phyloP scores from a whole-genome alignment of 2,113 vertebrate species.

The Ellobius talpinus region DNA sequence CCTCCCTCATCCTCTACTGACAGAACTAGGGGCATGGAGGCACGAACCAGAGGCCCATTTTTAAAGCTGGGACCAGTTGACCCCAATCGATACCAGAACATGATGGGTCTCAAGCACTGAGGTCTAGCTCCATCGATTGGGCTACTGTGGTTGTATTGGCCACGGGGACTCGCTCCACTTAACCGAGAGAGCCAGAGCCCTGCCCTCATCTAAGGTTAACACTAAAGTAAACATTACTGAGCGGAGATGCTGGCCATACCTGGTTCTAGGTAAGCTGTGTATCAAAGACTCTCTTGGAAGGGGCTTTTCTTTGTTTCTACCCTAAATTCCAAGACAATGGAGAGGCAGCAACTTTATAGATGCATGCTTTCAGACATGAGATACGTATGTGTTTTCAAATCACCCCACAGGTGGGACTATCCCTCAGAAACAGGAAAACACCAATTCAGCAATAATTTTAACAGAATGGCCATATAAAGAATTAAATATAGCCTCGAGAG shows the following conservation, averaged over 20 bases:
- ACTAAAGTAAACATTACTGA: background rate
- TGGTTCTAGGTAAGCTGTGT: background rate
- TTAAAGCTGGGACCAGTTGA: background rate
- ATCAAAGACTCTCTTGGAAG: background rate
- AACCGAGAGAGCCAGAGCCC: background rate
- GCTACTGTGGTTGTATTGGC: background rate
- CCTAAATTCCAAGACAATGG: conserved; percentile 28
- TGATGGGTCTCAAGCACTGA: background rate
- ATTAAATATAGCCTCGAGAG: conserved; percentile 62
- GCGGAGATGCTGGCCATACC: background rate
- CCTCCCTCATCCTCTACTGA: conserved; percentile 48
- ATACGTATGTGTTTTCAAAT: background rate
- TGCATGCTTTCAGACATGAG: background rate
- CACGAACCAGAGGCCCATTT: background rate
- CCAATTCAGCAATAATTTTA: conserved; percentile 55
- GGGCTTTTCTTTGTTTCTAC: conserved; percentile 37
- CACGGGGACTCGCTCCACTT: background rate
- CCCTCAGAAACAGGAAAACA: conserved; percentile 38
- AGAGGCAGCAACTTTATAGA: conserved; percentile 13
- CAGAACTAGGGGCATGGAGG: conserved; percentile 9
- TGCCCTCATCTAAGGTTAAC: background rate
- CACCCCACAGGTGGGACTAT: background rate
- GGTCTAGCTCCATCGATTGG: background rate
- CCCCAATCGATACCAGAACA: background rate
- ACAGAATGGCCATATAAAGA: conserved; percentile 59